Percentiles rank a stretch among this genome's conserved stretches.
These are phyloP conservation scores for Orchestes rusci DNA, from an alignment of 2,888 invertebrate genomes.

Conservation along the genomic window DNA sequence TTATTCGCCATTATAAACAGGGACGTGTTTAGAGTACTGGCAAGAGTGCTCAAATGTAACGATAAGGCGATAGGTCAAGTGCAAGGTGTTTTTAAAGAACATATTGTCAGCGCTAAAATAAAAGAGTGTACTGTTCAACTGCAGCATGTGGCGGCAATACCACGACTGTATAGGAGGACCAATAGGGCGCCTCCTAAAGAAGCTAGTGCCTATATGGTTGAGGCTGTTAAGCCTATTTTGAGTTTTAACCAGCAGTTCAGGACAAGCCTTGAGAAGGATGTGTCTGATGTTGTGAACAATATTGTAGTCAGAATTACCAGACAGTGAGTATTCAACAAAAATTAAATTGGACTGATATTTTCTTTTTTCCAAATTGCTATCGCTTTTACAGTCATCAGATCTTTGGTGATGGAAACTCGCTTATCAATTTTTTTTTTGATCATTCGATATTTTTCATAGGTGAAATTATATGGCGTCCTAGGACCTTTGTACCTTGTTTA, in stretches of 20 bases:
- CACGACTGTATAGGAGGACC: constrained; percentile 84
- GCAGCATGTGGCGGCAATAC: constrained; percentile 86
- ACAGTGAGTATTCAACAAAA: constrained; percentile 43
- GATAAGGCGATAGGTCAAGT: constrained; percentile 28
- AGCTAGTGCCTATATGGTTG: constrained; percentile 62
- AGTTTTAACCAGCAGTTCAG: constrained; percentile 51
- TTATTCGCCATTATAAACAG: constrained; percentile 33
- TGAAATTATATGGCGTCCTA: too few species aligned
- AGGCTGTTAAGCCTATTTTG: constrained; percentile 45
- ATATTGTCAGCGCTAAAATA: constrained; percentile 34
- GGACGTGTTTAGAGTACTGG: constrained; percentile 29
- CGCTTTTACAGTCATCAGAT: too few species aligned
- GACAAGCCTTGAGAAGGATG: constrained; percentile 18
- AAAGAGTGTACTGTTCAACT: constrained; percentile 52
- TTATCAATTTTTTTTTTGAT: too few species aligned
- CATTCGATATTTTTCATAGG: too few species aligned
- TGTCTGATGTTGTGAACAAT: constrained; percentile 40
- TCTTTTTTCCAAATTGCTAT: too few species aligned
- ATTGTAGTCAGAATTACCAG: constrained; percentile 45
- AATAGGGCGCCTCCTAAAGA: constrained; percentile 80
- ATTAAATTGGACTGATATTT: too few species aligned
- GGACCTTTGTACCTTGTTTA: too few species aligned
- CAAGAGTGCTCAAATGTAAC: constrained; percentile 29
- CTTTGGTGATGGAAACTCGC: too few species aligned
- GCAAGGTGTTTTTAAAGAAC: constrained; percentile 28